phyloP scores from a whole-genome alignment of 2,113 vertebrate genomes.

The Pterocles burchelli region DNA sequence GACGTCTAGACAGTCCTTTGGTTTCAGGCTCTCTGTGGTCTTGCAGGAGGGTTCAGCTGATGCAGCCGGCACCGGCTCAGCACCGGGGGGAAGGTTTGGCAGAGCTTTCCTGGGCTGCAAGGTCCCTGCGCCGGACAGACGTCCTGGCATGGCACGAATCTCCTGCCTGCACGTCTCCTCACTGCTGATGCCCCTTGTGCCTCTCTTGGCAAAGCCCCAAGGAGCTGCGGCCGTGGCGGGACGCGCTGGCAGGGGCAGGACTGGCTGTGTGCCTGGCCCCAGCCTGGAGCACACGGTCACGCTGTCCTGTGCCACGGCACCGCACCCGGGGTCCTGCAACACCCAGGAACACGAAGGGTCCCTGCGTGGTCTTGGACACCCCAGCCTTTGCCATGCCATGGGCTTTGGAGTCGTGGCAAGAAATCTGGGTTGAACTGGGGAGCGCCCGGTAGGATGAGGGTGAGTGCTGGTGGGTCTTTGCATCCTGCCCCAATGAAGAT shows the following conservation, averaged over 20 bases:
- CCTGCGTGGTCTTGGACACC: neutral
- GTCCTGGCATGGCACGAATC: neutral
- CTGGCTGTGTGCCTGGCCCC: neutral
- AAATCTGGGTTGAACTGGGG: neutral
- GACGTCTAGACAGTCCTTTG: slow-evolving; percentile 22
- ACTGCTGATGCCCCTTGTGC: neutral
- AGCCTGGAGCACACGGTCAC: neutral
- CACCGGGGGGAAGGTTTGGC: neutral
- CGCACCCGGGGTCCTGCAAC: neutral
- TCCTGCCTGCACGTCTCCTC: neutral
- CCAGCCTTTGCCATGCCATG: neutral
- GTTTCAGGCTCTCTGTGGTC: neutral
- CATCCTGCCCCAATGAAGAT: neutral
- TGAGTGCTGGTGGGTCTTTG: neutral
- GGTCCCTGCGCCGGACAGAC: neutral
- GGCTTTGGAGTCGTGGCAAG: fast-evolving
- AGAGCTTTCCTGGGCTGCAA: neutral
- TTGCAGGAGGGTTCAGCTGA: neutral
- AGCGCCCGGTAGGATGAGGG: neutral
- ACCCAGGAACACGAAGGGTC: neutral
- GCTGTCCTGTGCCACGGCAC: neutral
- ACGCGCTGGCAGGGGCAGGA: neutral
- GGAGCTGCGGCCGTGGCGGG: neutral
- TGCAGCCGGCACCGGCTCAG: fast-evolving
- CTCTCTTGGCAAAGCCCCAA: slow-evolving; percentile 17